phyloP scores from a whole-genome alignment of 2,888 invertebrate genomes.

The Macrosoma leucophasiata region DNA sequence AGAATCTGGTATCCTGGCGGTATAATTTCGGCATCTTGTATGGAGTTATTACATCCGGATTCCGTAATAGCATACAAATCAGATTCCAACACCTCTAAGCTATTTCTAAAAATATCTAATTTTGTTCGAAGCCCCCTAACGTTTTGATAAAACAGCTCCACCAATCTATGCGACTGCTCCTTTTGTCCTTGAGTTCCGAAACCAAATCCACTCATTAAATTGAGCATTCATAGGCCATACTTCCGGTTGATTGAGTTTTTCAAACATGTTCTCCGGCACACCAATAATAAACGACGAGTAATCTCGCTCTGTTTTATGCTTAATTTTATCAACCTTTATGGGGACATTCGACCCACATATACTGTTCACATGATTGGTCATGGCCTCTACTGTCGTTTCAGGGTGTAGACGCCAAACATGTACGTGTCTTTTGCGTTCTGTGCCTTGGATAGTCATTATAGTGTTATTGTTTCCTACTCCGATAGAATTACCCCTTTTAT shows the following conservation, averaged over 20 bases:
- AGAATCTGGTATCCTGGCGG: slow-evolving; percentile 16
- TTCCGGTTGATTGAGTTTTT: slow-evolving; percentile 20
- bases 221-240: slow-evolving; percentile 23
- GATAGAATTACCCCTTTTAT: neutral
- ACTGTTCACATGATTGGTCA: slow-evolving; percentile 1
- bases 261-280: slow-evolving; percentile 22
- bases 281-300: slow-evolving; percentile 27
- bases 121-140: too few species aligned
- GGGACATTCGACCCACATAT: neutral
- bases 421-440: slow-evolving; percentile 5
- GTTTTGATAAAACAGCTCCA: too few species aligned
- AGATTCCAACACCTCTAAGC: neutral
- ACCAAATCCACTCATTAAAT: slow-evolving; percentile 24
- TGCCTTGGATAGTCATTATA: slow-evolving; percentile 4
- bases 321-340: slow-evolving; percentile 20
- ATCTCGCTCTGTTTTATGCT: slow-evolving; percentile 26
- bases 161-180: too few species aligned
- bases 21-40: slow-evolving; percentile 20
- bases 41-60: slow-evolving; percentile 15
- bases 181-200: neutral
- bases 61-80: slow-evolving; percentile 2
- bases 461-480: slow-evolving; percentile 1
- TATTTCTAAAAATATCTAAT: too few species aligned
- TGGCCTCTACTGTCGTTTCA: slow-evolving; percentile 1
- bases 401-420: slow-evolving; percentile 9